Evolutionary conservation across 2,888 invertebrate genomes (phyloP).

Genomic region (Biston betularia): DNA sequence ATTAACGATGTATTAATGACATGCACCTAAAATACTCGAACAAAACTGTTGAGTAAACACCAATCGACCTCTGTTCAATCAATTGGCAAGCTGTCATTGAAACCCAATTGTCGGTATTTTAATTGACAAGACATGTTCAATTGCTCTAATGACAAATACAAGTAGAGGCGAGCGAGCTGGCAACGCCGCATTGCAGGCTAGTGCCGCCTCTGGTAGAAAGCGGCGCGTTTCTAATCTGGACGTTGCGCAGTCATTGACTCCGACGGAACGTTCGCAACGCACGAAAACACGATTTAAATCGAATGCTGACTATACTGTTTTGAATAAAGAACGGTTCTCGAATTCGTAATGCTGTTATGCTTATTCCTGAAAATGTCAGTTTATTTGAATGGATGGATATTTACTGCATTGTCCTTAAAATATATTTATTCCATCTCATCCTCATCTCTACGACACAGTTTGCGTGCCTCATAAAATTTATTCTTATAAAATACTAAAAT

Average conservation of each 20-base stretch:
- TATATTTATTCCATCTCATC: not conserved
- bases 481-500: too few relatives aligned
- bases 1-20: too few relatives aligned
- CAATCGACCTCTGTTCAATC: constrained; percentile 7
- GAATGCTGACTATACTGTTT: constrained; percentile 44
- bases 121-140: constrained; percentile 40
- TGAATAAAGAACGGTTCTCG: constrained; percentile 39
- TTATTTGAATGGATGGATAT: not conserved
- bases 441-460: not conserved
- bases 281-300: constrained; percentile 48
- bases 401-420: not conserved
- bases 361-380: not conserved
- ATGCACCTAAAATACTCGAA: not conserved
- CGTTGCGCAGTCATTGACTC: constrained; percentile 81
- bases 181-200: constrained; percentile 73
- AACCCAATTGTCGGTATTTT: constrained; percentile 31
- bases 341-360: constrained; percentile 16
- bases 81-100: constrained; percentile 25
- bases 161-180: constrained; percentile 60
- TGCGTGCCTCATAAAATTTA: not conserved
- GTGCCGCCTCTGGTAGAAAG: constrained; percentile 80
- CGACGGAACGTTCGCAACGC: constrained; percentile 58
- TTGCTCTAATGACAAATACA: constrained; percentile 46
- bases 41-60: constrained; percentile 1
- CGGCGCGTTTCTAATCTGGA: constrained; percentile 83